Base-by-base conservation (phyloP, 2,888 invertebrate species). In the Agapostemon virescens region DNA sequence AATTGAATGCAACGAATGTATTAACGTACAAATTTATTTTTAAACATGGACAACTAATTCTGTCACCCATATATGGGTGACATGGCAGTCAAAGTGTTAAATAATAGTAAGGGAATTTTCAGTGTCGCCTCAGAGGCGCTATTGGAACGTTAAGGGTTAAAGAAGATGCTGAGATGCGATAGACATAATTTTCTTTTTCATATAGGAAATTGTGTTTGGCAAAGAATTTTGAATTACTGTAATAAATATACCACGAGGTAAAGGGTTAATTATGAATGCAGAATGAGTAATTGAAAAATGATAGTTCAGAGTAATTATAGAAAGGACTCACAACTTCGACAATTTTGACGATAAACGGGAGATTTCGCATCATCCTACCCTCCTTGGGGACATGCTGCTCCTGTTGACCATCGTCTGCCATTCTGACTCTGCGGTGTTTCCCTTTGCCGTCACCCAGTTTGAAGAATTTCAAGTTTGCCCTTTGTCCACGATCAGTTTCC, bases 361-460 rank as follows among this genome's bases (percentile, higher is more conserved):
- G 81, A 42, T 83, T 84, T 70, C 82, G 67, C 15, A 88, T 76
- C 42, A 92, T 90, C 79, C 93, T 93, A 80, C 92, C 92, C 74
- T 93, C 93, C 91, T 94, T 95, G 90, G 93, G 93, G 90, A 93
- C 93, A 85, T 94, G 94, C 42, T 92, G 89, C 64, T 90, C 90
- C 64, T 93, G 93, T 88, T 94, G 94, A 91, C 91, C 91, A 82
- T 95, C 95, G 86, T 95, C 94, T 85, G 95, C 95, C 95, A 95
- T 95, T 91, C 94, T 92, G 93, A 94, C 92, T 93, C 94, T 92
- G 85, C 90, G 90, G 83, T 92, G 92, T 84, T 89, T 92, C 86
- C 91, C 92, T 79, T 84, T 91, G 79, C 90, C 88, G 90, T 93
- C 91, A 90, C 91, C 91, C 93, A 93, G 90, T 88, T 93, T 88